phyloP scores from a whole-genome alignment of 2,888 invertebrate genomes.

The Noctua janthina region DNA sequence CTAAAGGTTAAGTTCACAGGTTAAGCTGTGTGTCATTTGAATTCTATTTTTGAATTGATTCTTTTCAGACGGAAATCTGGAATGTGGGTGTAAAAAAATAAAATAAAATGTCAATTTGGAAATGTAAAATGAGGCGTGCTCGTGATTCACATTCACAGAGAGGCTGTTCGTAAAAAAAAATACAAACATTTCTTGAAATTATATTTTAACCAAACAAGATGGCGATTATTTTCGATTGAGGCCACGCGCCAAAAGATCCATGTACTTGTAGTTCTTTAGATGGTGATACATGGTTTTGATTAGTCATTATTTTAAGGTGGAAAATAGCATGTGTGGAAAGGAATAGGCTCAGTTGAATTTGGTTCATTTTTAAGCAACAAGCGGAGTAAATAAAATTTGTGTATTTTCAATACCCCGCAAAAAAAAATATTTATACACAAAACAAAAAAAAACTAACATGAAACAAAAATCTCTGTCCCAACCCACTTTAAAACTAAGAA shows the following conservation, averaged over 20 bases:
- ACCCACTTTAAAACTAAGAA: conserved; percentile 39
- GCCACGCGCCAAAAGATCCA: neutral
- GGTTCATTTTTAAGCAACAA: neutral
- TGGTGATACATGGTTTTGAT: neutral
- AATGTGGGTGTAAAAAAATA: neutral
- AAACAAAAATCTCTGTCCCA: conserved; percentile 18
- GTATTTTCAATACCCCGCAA: neutral
- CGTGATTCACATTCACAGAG: neutral
- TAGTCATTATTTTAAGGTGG: neutral
- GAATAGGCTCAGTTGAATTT: neutral
- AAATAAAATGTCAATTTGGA: neutral
- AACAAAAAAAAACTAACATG: neutral
- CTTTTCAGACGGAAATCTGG: neutral
- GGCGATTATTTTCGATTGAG: neutral
- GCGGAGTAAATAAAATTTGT: neutral
- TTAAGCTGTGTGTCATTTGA: neutral
- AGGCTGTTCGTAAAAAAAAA: neutral
- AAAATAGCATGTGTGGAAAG: no score
- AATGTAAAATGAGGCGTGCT: neutral
- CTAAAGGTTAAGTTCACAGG: conserved; percentile 1
- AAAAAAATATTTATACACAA: neutral
- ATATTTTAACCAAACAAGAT: neutral
- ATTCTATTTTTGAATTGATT: conserved; percentile 24
- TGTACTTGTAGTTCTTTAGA: neutral
- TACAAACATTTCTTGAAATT: neutral